Evolutionary conservation across 2,797 vertebrate species (phyloP).

Genomic region (Mus spretus): DNA sequence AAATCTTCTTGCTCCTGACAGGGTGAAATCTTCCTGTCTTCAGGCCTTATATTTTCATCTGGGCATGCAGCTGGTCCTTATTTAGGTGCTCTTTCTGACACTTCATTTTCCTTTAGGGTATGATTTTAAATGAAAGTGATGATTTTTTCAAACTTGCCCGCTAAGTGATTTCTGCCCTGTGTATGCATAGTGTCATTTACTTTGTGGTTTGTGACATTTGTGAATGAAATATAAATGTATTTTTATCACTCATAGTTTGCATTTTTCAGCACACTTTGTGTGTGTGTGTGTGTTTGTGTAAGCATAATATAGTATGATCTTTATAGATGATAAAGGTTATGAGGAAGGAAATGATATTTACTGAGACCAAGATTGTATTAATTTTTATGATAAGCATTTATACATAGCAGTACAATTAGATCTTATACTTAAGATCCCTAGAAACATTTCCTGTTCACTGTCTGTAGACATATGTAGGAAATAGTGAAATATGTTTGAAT

Average conservation of each 20-base stretch:
- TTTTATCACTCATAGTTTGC: constrained; percentile 50
- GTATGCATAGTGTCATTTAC: neutral
- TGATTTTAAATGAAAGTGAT: constrained; percentile 80
- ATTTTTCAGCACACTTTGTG: neutral
- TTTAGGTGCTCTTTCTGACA: constrained; percentile 76
- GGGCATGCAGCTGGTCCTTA: constrained; percentile 39
- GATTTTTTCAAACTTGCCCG: constrained; percentile 68
- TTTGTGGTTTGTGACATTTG: constrained; percentile 64
- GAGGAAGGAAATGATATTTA: neutral
- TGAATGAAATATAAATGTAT: constrained; percentile 58
- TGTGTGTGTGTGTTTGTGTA: neutral
- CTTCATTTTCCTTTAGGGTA: constrained; percentile 68
- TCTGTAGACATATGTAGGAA: neutral
- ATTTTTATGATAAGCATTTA: neutral
- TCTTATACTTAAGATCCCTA: neutral
- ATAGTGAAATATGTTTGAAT: neutral
- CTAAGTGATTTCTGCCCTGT: constrained; percentile 65
- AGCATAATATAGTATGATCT: neutral
- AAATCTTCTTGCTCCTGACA: constrained; percentile 74
- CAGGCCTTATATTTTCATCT: constrained; percentile 72
- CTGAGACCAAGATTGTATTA: neutral
- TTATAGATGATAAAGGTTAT: neutral
- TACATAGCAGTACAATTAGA: neutral
- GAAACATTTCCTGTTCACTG: neutral
- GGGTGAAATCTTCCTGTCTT: constrained; percentile 6